phyloP scores from a whole-genome alignment of 2,797 vertebrate genomes.

The Chiloscyllium punctatum region DNA sequence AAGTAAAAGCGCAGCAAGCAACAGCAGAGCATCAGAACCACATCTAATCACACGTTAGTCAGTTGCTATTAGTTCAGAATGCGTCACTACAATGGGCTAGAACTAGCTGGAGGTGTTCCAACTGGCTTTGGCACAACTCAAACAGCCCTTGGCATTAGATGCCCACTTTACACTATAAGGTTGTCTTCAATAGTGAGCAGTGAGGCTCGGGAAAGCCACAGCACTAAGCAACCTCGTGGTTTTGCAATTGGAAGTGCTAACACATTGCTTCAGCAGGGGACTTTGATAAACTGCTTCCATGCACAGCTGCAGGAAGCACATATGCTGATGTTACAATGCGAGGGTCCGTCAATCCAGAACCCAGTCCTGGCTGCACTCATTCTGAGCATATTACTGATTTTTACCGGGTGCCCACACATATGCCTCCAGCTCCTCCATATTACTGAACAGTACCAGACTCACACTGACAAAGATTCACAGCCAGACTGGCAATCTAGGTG shows the following conservation, averaged over 20 bases:
- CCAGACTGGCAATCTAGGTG: neutral
- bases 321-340: neutral
- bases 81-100: neutral
- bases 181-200: neutral
- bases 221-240: neutral
- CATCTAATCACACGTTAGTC: neutral
- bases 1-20: neutral
- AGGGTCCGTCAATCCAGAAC: neutral
- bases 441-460: neutral
- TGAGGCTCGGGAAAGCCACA: neutral
- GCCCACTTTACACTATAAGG: neutral
- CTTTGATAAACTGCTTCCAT: neutral
- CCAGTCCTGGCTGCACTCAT: neutral
- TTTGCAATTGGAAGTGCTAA: neutral
- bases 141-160: neutral
- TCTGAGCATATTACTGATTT: neutral
- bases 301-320: neutral
- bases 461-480: neutral
- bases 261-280: neutral
- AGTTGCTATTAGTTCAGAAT: neutral
- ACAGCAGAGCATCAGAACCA: neutral
- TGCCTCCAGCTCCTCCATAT: neutral
- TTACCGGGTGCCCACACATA: too few species aligned
- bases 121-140: neutral
- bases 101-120: neutral